Conservation (phyloP, 2,888 invertebrate genomes). For the Iselma pallidipennis region DNA sequence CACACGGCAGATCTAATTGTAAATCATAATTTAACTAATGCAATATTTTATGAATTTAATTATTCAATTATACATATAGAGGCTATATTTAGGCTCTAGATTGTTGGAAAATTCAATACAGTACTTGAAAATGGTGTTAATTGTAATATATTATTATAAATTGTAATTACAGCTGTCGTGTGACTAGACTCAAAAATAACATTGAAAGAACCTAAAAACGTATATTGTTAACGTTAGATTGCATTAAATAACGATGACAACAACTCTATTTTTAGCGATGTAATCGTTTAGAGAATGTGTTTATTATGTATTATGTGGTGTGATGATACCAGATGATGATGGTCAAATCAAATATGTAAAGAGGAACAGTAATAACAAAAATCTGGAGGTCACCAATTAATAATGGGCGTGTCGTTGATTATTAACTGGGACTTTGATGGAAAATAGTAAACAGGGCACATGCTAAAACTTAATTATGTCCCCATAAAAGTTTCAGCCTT, state of each 20-base stretch:
- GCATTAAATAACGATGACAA: conserved; percentile 45
- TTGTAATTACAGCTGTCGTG: too few species aligned
- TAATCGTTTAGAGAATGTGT: too few species aligned
- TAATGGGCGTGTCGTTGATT: conserved; percentile 27
- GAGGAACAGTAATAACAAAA: too few species aligned
- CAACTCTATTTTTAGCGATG: conserved; percentile 46
- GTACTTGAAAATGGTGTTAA: neutral
- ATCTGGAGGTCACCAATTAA: conserved; percentile 28
- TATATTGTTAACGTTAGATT: neutral
- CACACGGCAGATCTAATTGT: too few species aligned
- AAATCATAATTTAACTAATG: too few species aligned
- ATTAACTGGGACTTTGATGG: neutral
- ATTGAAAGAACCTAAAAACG: neutral
- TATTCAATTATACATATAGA: too few species aligned
- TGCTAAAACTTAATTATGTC: neutral
- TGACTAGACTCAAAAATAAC: too few species aligned
- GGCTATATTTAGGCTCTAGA: too few species aligned
- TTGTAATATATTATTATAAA: neutral
- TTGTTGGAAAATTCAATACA: too few species aligned
- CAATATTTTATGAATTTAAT: too few species aligned
- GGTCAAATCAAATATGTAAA: conserved; percentile 39
- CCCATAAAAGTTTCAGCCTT: neutral
- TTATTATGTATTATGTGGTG: conserved; percentile 37
- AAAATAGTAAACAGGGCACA: neutral
- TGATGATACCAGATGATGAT: conserved; percentile 23